phyloP scores from a whole-genome alignment of 2,113 vertebrate genomes.

The Tricholaema leucomelas region DNA sequence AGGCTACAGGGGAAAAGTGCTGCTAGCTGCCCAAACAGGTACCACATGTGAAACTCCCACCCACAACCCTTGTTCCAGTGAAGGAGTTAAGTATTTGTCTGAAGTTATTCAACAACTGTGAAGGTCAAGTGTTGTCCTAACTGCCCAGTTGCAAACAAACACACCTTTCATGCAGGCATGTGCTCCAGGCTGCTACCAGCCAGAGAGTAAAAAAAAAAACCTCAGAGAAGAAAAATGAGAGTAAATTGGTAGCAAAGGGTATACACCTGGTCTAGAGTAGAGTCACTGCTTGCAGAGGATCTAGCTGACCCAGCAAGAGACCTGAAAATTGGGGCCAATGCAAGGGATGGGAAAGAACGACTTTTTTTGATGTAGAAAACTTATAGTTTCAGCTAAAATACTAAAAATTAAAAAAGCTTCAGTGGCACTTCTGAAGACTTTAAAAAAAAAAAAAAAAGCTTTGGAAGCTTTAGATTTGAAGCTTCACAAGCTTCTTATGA shows the following conservation, averaged over 20 bases:
- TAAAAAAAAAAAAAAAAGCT: slow-evolving; percentile 42
- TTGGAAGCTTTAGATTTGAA: slow-evolving; percentile 69
- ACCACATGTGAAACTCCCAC: background rate
- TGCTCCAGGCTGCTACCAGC: background rate
- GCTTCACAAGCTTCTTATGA: slow-evolving; percentile 72
- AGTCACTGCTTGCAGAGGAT: background rate
- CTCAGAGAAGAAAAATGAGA: background rate
- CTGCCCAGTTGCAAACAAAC: background rate
- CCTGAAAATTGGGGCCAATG: background rate
- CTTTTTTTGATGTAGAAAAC: background rate
- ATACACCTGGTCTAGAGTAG: background rate
- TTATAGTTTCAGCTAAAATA: slow-evolving; percentile 60
- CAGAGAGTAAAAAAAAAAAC: background rate
- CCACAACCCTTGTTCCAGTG: background rate
- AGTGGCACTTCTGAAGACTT: slow-evolving; percentile 64
- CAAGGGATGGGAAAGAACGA: background rate
- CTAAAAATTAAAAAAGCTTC: slow-evolving; percentile 53
- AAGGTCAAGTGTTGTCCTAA: slow-evolving; percentile 37
- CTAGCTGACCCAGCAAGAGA: background rate
- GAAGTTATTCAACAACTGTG: slow-evolving; percentile 36
- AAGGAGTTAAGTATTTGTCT: background rate
- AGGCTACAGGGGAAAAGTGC: background rate
- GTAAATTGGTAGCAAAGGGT: background rate
- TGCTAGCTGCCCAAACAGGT: background rate
- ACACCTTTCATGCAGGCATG: background rate